Conservation (phyloP, 2,797 vertebrate genomes). For the Neostethus bicornis region DNA sequence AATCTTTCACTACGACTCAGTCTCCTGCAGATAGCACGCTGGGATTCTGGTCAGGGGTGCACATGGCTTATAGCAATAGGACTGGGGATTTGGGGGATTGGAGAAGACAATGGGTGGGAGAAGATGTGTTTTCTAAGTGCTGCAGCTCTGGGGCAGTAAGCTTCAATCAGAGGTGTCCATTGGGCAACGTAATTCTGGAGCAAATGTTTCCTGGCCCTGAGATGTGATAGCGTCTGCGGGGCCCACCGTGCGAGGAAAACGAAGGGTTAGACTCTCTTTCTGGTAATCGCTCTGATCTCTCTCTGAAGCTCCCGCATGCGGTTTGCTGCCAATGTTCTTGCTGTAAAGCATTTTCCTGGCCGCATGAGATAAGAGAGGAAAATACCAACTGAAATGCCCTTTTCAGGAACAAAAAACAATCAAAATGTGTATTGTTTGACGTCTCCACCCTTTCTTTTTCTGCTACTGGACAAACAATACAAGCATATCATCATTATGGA, state of each 20-base stretch:
- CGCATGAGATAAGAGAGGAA: slow-evolving; percentile 1
- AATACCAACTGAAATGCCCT: neutral
- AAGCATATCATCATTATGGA: slow-evolving; percentile 5
- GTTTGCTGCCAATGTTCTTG: slow-evolving; percentile 13
- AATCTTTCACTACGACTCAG: slow-evolving; percentile 64
- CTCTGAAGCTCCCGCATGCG: neutral
- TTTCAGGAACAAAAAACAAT: neutral
- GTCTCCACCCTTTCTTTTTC: slow-evolving; percentile 15
- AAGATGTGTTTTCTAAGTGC: slow-evolving; percentile 45
- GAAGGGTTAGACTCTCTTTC: slow-evolving; percentile 7
- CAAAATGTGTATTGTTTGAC: neutral
- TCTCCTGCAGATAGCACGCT: slow-evolving; percentile 56
- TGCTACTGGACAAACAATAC: slow-evolving; percentile 2
- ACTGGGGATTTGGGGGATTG: slow-evolving; percentile 22
- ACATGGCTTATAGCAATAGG: slow-evolving; percentile 40
- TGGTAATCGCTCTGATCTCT: slow-evolving; percentile 2
- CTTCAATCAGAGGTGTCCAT: slow-evolving; percentile 52
- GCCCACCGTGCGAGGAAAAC: neutral
- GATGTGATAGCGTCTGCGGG: slow-evolving; percentile 28
- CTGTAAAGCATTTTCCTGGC: slow-evolving; percentile 4
- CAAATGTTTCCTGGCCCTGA: slow-evolving; percentile 32
- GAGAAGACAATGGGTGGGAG: slow-evolving; percentile 32
- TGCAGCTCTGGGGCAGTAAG: slow-evolving; percentile 31
- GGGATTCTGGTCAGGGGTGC: slow-evolving; percentile 49
- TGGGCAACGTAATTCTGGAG: slow-evolving; percentile 41